Evolutionary conservation across 2,113 vertebrate genomes (phyloP).

Genomic region (Pheucticus melanocephalus): DNA sequence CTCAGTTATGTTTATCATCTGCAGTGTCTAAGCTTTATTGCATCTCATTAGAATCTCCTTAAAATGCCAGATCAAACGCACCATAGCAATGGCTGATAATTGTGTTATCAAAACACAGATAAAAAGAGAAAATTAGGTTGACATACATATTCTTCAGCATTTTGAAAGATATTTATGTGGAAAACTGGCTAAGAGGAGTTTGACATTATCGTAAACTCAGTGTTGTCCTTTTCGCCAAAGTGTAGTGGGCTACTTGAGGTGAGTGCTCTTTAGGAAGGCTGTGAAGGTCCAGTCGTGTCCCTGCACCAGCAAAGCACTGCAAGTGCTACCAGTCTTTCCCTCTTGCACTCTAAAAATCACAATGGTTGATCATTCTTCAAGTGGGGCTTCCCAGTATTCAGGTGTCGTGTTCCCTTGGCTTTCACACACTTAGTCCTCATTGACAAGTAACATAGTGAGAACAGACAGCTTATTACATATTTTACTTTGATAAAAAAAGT

Average conservation of each 20-base stretch:
- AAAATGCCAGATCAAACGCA: background rate
- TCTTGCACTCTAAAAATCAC: background rate
- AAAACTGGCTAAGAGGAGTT: background rate
- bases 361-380: background rate
- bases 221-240: background rate
- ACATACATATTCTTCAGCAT: background rate
- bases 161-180: background rate
- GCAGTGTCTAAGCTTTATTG: background rate
- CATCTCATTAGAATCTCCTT: background rate
- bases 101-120: background rate
- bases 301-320: background rate
- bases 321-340: background rate
- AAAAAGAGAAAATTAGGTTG: background rate
- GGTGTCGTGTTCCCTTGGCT: background rate
- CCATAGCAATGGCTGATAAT: background rate
- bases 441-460: background rate
- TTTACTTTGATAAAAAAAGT: background rate
- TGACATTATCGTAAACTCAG: background rate
- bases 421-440: background rate
- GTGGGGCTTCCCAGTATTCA: background rate
- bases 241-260: accelerated
- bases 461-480: background rate
- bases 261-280: background rate
- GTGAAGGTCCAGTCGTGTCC: background rate
- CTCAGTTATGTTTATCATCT: background rate